phyloP scores from a whole-genome alignment of 2,113 vertebrate genomes.

The Hypanus sabinus region DNA sequence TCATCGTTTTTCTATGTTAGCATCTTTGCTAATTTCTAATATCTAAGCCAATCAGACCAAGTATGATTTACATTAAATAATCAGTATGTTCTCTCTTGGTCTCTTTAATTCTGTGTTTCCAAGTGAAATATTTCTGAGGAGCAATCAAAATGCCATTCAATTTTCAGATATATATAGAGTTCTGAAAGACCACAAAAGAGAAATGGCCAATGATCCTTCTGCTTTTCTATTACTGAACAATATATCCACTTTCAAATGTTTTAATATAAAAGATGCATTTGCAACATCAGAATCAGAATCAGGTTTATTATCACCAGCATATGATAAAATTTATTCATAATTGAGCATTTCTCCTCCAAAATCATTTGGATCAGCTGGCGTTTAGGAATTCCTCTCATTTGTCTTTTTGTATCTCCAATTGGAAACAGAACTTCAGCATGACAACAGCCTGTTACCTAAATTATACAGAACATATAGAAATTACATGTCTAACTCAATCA shows the following conservation, averaged over 20 bases:
- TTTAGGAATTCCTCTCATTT: background rate
- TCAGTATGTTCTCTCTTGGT: no score
- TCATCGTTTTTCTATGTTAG: background rate
- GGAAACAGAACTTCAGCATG: constrained; percentile 6
- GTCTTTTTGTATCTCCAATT: background rate
- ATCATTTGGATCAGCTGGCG: constrained; percentile 10
- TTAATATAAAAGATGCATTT: background rate
- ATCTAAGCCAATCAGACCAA: background rate
- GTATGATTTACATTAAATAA: background rate
- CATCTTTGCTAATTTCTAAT: background rate
- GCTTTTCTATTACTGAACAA: background rate
- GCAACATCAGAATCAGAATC: no score
- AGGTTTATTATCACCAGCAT: no score
- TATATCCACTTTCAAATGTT: background rate
- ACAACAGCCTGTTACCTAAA: background rate
- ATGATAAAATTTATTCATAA: background rate
- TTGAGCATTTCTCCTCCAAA: background rate
- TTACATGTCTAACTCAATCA: background rate
- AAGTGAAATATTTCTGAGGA: background rate
- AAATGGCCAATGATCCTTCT: background rate
- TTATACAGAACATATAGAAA: background rate
- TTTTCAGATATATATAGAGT: no score
- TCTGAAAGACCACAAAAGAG: no score
- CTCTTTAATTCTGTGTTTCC: background rate
- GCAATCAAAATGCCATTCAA: background rate